Percentiles rank a stretch among this genome's conserved stretches.
Evolutionary conservation across 2,113 vertebrate genomes (phyloP).

Genomic region (Catharus bicknelli): DNA sequence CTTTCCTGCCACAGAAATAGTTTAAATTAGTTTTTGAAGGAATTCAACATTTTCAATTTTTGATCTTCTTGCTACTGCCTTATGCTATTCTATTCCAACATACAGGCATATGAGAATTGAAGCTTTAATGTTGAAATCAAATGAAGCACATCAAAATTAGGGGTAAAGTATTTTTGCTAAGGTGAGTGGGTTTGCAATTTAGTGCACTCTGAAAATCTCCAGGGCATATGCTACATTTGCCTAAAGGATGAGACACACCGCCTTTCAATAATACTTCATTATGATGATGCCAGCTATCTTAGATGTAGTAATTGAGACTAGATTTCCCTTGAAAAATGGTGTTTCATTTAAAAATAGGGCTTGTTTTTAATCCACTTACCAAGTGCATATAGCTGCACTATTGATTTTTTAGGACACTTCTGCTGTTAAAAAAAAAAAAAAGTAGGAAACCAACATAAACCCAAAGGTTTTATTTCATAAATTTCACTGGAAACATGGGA

Average conservation of each 20-base stretch:
- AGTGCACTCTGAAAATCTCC: not conserved
- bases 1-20: not conserved
- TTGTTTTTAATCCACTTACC: not conserved
- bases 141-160: not conserved
- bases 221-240: not conserved
- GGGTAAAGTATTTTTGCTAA: not conserved
- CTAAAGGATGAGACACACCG: not conserved
- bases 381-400: not conserved
- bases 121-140: not conserved
- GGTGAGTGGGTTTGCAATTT: not conserved
- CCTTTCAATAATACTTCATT: not conserved
- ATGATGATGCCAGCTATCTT: not conserved
- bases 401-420: not conserved
- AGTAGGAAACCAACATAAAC: not conserved
- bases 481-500: not conserved
- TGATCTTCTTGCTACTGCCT: not conserved
- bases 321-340: not conserved
- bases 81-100: not conserved
- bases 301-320: not conserved
- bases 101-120: not conserved
- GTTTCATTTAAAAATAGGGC: not conserved
- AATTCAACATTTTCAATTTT: not conserved
- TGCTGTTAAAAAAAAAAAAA: not conserved
- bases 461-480: not conserved
- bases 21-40: not conserved